These are phyloP conservation scores for Drosophila melanica DNA, from an alignment of 1,140 invertebrate genomes.

Conservation along the genomic window DNA sequence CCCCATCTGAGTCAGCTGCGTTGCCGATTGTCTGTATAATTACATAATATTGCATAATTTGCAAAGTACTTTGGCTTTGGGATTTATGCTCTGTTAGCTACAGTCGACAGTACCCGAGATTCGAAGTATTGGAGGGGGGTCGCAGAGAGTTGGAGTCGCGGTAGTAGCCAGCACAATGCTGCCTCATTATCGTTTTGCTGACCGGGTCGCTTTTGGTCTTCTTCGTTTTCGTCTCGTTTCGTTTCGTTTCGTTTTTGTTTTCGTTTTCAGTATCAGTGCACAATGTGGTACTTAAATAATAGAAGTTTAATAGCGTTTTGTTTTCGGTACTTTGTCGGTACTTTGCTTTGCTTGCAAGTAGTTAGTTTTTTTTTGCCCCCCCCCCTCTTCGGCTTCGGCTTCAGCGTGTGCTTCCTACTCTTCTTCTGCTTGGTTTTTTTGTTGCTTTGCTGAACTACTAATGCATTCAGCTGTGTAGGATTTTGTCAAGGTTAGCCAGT, in stretches of 20 bases:
- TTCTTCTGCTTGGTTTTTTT: slow-evolving; percentile 28
- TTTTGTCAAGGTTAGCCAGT: slow-evolving; percentile 83
- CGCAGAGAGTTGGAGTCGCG: background rate
- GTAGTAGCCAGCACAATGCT: slow-evolving; percentile 27
- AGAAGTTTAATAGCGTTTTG: slow-evolving; percentile 83
- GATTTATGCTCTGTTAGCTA: slow-evolving; percentile 82
- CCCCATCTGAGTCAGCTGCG: slow-evolving; percentile 7
- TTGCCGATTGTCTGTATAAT: slow-evolving; percentile 77
- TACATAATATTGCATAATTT: slow-evolving; percentile 82
- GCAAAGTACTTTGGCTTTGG: slow-evolving; percentile 77
- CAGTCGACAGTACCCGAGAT: slow-evolving; percentile 30
- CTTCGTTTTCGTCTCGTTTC: slow-evolving; percentile 56
- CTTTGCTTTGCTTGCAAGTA: slow-evolving; percentile 66
- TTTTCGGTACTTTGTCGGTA: slow-evolving; percentile 57
- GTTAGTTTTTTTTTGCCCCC: slow-evolving; percentile 55
- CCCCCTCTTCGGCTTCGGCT: too few species aligned
- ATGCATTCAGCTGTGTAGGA: slow-evolving; percentile 83
- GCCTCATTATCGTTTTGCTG: slow-evolving; percentile 50
- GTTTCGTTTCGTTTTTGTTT: slow-evolving; percentile 48
- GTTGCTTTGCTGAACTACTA: slow-evolving; percentile 76
- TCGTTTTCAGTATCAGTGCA: slow-evolving; percentile 75
- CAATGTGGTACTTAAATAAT: slow-evolving; percentile 83
- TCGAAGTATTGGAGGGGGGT: slow-evolving; percentile 19
- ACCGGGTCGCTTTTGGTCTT: slow-evolving; percentile 33
- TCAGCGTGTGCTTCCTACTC: too few species aligned